Evolutionary conservation across 2,888 invertebrate genomes (phyloP), one percentile per base, ranked within the genome.

Genomic region (Acrocyrtus sp.): DNA sequence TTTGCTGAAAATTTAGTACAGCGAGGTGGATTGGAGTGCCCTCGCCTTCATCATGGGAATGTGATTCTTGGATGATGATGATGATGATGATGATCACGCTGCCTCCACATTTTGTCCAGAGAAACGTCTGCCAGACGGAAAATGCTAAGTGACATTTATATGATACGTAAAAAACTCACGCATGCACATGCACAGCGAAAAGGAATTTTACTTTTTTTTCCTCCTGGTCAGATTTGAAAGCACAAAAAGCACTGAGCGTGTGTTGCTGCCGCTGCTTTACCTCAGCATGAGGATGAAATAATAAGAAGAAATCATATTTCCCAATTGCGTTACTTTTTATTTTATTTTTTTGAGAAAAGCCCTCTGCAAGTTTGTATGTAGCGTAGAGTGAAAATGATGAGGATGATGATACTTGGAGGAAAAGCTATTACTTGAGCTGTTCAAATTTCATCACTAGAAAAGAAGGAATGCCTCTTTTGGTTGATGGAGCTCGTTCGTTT

Each of bases 381-480:
- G 17, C 21, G 3, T 47, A 8, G 53, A 22, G 43, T 57, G 62
- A 57, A 41, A 39, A 12, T 19, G 48, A 48, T 3, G 3, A 48
- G 10, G 51, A 51, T 26, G 26, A 51, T 24, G 51, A 51, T 51
- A 51, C 51, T 51, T 51, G 51, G 51, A n/a, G 19, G 19, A 63
- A 51, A 57, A 72, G 51, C 47, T 65, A 72, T 66, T 66, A 66
- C 72, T 60, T 45, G 65, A 60, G 39, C 65, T 72, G 66, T 60
- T 58, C 66, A 66, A 72, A 61, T 66, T 72, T 72, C 72, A 66
- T 72, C 72, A 72, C 54, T 34, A 22, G 34, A 66, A 72, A 47
- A 60, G 61, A 66, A 54, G 65, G 61, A 72, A 66, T 53, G 53
- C 72, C 53, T 63, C 41, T 29, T 53, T 53, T 43, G 53, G 51